Conservation (phyloP, 2,888 invertebrate genomes). For the Andrena flavipes region DNA sequence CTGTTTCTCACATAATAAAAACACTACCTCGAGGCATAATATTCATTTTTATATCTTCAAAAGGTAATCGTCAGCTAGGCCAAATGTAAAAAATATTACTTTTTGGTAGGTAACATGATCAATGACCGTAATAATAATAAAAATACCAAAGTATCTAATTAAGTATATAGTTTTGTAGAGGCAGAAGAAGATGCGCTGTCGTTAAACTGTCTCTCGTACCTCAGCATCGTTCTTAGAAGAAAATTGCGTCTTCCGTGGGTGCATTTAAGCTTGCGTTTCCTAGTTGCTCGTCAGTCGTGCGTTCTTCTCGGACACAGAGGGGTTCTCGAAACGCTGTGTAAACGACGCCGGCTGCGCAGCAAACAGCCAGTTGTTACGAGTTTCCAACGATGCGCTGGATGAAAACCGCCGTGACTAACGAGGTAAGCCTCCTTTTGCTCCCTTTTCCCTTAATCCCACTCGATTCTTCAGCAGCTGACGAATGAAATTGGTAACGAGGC, state of each 20-base stretch:
- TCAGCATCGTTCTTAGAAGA: background rate
- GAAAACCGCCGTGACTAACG: background rate
- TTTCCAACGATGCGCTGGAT: slow-evolving; percentile 1
- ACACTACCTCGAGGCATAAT: no score
- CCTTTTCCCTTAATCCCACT: background rate
- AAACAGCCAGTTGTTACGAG: slow-evolving; percentile 11
- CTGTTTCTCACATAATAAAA: no score
- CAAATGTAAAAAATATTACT: no score
- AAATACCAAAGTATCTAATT: no score
- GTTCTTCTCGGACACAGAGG: slow-evolving; percentile 24
- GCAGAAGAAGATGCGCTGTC: background rate
- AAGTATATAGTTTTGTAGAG: background rate
- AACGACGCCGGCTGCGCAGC: slow-evolving; percentile 16
- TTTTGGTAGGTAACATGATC: no score
- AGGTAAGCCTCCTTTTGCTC: background rate
- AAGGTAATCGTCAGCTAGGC: no score
- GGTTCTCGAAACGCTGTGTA: slow-evolving; percentile 27
- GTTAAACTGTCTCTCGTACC: background rate
- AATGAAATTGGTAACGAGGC: background rate
- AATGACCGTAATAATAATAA: no score
- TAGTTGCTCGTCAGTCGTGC: background rate
- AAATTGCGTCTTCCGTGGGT: slow-evolving; percentile 11
- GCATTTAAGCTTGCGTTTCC: slow-evolving; percentile 25
- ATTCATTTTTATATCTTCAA: no score
- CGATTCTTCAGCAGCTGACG: background rate